phyloP scores from a whole-genome alignment of 2,797 vertebrate species.

The Argya squamiceps region DNA sequence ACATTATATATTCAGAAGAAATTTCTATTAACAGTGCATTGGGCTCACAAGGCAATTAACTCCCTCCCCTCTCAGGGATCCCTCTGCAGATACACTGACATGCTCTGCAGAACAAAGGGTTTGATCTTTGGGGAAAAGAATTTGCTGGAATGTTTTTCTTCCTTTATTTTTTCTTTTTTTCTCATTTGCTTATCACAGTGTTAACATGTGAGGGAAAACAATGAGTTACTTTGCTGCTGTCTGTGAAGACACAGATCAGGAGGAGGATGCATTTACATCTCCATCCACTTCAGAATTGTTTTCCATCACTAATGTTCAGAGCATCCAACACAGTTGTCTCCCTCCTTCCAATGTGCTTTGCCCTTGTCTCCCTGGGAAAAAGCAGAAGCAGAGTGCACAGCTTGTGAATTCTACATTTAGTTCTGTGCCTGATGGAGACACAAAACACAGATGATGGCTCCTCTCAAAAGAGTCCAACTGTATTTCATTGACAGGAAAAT shows the following conservation, averaged over 20 bases:
- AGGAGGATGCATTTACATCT: background rate
- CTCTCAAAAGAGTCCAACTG: background rate
- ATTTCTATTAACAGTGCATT: conserved; percentile 19
- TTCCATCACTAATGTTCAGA: background rate
- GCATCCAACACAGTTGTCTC: background rate
- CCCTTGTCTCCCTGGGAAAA: background rate
- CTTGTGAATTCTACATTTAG: background rate
- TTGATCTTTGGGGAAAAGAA: background rate
- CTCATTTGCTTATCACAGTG: background rate
- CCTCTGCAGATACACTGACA: background rate
- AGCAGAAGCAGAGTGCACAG: background rate
- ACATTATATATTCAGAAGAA: conserved; percentile 48
- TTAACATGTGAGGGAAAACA: background rate
- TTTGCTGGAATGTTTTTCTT: background rate
- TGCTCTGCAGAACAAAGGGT: background rate
- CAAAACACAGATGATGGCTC: background rate
- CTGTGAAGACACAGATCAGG: background rate
- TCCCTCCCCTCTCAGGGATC: background rate
- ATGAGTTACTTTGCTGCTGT: background rate
- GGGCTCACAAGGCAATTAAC: conserved; percentile 36
- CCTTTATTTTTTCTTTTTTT: too few species aligned
- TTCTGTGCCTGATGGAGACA: background rate
- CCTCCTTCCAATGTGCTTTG: background rate
- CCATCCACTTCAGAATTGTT: background rate
- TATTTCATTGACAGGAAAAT: background rate